phyloP scores from a whole-genome alignment of 2,888 invertebrate species.

The Ichneumon xanthorius region DNA sequence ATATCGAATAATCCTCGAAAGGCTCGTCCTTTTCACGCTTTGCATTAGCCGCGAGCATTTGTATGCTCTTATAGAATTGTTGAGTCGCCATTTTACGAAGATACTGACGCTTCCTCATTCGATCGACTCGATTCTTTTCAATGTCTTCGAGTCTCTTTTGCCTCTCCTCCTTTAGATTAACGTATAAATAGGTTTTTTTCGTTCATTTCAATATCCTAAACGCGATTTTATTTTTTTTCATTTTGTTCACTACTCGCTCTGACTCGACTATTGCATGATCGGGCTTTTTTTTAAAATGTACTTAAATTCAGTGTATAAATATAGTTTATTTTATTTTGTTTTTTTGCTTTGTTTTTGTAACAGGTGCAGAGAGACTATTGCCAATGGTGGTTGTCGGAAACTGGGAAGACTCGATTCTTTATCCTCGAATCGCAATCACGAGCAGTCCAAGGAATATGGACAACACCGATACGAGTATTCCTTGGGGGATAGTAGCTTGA shows the following conservation, averaged over 20 bases:
- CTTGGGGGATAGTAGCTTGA: constrained; percentile 78
- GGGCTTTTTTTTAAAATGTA: constrained; percentile 1
- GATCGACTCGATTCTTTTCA: constrained; percentile 88
- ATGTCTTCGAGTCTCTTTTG: constrained; percentile 91
- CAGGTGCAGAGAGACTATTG: constrained; percentile 28
- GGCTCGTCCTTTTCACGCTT: constrained; percentile 88
- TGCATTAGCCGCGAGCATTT: constrained; percentile 93
- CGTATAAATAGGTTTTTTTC: constrained; percentile 55
- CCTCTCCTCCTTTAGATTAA: constrained; percentile 88
- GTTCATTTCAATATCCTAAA: constrained; percentile 23
- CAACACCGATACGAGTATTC: constrained; percentile 79
- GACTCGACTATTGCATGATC: neutral
- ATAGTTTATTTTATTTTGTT: neutral
- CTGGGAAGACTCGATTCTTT: constrained; percentile 61
- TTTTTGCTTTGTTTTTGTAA: constrained; percentile 8
- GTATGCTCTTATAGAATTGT: constrained; percentile 94
- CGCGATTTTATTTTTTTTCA: neutral
- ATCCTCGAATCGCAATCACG: constrained; percentile 75
- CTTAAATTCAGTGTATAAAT: constrained; percentile 16
- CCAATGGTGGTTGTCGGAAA: constrained; percentile 34
- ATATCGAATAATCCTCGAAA: constrained; percentile 93
- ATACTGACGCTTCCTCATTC: constrained; percentile 88
- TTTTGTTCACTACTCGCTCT: constrained; percentile 19
- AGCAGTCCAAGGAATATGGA: constrained; percentile 79
- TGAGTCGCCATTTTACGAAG: constrained; percentile 92